Base-by-base conservation (phyloP, 2,797 vertebrate genomes). In the Poecilia gillii region DNA sequence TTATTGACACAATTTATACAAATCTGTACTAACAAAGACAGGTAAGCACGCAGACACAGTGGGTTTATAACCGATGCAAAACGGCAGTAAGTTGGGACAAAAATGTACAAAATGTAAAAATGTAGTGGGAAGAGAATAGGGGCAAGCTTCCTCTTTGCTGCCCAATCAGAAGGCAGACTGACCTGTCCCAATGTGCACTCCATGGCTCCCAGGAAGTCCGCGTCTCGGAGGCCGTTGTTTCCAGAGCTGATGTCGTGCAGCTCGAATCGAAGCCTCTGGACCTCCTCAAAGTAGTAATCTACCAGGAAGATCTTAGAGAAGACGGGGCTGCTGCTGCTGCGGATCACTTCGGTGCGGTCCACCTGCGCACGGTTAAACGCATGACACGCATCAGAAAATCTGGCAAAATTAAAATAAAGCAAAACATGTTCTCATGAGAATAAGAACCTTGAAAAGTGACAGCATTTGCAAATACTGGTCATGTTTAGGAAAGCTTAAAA, bases 201-300 rank as follows among this genome's bases (percentile, higher is more conserved):
- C 97, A 99, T 97, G 81, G 97, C 94, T 41, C 98, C 98, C 3
- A 99, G 96, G 85, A 99, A 99, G 93, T 99, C 98, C 0, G 98
- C 97, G 78, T 99, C 98, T 82, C 98, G 98, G 72, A 99, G 96
- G 73, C 98, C 98, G 1, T 99, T 99, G 94, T 99, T 98, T 81
- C 96, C 98, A 86, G 97, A 98, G 95, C 98, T 99, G 78, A 99
- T 99, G 88, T 99, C 98, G 3, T 98, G 97, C 74, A 99, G 97
- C 81, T 99, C 98, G 84, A 98, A 99, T 6, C 98, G 94, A 57
- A 99, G 92, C 72, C 98, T 95, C 89, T 99, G 98, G 31, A 99
- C 97, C 89, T 99, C 98, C 89, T 99, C 98, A 73, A 99, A 99
- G 86, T 99, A 99, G 90, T 98, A 99, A 85, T 99, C 98, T 89